phyloP scores from a whole-genome alignment of 2,888 invertebrate species.

The Tinea pellionella region DNA sequence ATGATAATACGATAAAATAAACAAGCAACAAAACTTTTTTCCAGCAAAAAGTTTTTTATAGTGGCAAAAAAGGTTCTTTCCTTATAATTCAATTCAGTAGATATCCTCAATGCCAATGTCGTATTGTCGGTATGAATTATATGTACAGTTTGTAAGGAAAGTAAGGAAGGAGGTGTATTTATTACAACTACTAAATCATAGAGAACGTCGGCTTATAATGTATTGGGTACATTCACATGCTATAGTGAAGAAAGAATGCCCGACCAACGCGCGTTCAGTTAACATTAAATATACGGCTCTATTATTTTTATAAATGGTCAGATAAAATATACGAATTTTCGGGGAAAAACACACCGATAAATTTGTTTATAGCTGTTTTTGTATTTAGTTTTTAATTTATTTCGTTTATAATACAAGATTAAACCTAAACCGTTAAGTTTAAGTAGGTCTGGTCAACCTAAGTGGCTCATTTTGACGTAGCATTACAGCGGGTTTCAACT shows the following conservation, averaged over 20 bases:
- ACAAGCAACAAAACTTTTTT: too few species aligned
- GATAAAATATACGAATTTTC: background rate
- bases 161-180: slow-evolving; percentile 34
- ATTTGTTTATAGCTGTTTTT: too few species aligned
- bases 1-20: too few species aligned
- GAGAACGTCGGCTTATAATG: slow-evolving; percentile 33
- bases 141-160: slow-evolving; percentile 11
- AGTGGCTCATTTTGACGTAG: too few species aligned
- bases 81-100: slow-evolving; percentile 2
- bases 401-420: too few species aligned
- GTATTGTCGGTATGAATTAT: slow-evolving; percentile 11
- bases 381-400: too few species aligned
- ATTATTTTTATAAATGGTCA: slow-evolving; percentile 3
- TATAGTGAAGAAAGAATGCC: background rate
- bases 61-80: background rate
- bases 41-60: background rate
- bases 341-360: too few species aligned
- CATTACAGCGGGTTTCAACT: too few species aligned
- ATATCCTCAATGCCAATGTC: slow-evolving; percentile 1
- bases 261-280: background rate
- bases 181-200: slow-evolving; percentile 42
- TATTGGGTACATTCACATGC: slow-evolving; percentile 25
- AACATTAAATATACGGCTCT: slow-evolving; percentile 1
- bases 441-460: too few species aligned
- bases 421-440: too few species aligned